phyloP scores from a whole-genome alignment of 2,113 vertebrate species.

The Oreochromis aureus region DNA sequence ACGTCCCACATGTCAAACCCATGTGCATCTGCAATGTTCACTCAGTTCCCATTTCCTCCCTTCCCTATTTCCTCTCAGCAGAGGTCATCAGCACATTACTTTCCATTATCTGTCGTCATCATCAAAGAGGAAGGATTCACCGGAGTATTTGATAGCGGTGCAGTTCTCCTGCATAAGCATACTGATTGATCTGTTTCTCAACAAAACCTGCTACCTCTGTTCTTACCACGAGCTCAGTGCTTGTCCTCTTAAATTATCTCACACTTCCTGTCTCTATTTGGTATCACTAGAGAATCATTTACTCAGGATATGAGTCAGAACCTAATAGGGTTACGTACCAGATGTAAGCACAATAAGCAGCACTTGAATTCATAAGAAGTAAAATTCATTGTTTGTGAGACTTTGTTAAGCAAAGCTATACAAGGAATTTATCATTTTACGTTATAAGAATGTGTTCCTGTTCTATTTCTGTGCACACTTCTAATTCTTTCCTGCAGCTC shows the following conservation, averaged over 20 bases:
- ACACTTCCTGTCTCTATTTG: neutral
- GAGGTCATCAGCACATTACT: conserved; percentile 23
- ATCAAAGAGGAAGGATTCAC: conserved; percentile 26
- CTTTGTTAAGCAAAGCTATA: neutral
- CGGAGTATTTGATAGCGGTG: neutral
- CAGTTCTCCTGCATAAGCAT: neutral
- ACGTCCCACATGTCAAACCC: neutral
- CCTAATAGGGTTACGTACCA: neutral
- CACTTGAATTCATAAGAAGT: neutral
- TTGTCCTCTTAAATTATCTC: conserved; percentile 22
- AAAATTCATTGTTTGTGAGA: neutral
- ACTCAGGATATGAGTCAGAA: neutral
- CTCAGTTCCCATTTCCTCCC: neutral
- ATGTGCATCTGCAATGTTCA: neutral
- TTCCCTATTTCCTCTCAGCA: neutral
- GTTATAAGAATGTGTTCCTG: neutral
- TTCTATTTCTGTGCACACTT: neutral
- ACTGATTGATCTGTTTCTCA: conserved; percentile 33
- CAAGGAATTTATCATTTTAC: neutral
- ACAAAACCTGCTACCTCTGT: conserved; percentile 34
- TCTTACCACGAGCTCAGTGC: neutral
- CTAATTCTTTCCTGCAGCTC: neutral
- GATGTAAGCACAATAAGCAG: neutral
- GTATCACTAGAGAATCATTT: neutral
- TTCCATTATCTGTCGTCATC: conserved; percentile 26